A percentile compares a stretch with the other conserved stretches of the same genome.
Evolutionary conservation across 2,113 vertebrate species (phyloP).

Genomic region (Mormyrus iriodes): DNA sequence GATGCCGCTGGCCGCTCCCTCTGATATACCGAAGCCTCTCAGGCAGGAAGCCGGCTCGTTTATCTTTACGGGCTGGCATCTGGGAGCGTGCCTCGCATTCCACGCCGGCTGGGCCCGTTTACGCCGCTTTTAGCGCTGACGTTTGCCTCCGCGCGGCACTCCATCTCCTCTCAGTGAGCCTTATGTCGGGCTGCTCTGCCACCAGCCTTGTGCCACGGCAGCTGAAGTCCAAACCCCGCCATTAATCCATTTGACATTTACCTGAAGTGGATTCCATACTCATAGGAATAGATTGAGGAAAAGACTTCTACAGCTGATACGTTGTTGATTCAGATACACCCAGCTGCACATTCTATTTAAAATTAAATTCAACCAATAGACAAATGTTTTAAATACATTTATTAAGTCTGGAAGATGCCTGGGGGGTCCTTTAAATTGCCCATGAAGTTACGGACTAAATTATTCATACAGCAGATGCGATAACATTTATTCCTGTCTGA

Average conservation of each 20-base stretch:
- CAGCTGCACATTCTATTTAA: neutral
- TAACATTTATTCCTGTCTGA: constrained; percentile 4
- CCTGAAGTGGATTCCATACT: neutral
- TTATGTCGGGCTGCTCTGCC: neutral
- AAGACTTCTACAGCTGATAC: neutral
- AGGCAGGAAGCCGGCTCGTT: neutral
- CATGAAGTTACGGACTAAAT: constrained; percentile 1
- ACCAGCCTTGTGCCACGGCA: neutral
- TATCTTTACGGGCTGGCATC: neutral
- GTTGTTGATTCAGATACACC: neutral
- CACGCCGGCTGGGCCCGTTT: neutral
- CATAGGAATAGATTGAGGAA: neutral
- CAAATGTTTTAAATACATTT: neutral
- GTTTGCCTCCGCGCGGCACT: no score
- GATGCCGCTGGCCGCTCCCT: neutral
- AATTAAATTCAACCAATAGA: neutral
- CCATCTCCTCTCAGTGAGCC: neutral
- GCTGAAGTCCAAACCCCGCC: neutral
- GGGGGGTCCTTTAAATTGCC: neutral
- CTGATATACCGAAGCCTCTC: neutral
- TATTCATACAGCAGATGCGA: neutral
- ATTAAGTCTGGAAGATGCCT: neutral
- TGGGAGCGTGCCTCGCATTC: neutral
- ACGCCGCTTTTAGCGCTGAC: neutral
- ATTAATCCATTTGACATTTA: constrained; percentile 9